Conservation (phyloP, 2,797 vertebrate genomes). For the Clarias laeviceps region DNA sequence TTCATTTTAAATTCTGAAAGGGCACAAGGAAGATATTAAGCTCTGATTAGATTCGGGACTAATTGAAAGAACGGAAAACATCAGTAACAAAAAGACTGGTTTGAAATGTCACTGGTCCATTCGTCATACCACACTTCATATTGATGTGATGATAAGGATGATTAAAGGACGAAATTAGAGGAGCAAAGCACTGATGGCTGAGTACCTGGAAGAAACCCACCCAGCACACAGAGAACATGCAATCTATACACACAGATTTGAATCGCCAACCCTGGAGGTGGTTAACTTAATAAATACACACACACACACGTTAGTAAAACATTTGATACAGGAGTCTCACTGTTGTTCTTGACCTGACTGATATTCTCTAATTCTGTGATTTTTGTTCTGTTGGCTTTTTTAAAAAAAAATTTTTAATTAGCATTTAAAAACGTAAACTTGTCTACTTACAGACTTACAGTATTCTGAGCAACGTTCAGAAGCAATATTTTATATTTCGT, state of each 20-base stretch:
- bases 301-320: too few relatives aligned
- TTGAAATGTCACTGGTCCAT: slow-evolving; percentile 45
- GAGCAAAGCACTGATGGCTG: background rate
- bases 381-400: background rate
- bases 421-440: background rate
- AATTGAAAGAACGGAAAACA: slow-evolving; percentile 29
- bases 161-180: slow-evolving; percentile 2
- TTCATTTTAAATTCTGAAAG: slow-evolving; percentile 27
- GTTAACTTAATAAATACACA: too few relatives aligned
- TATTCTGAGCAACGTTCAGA: background rate
- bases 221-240: too few relatives aligned
- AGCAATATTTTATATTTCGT: background rate
- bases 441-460: background rate
- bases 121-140: background rate
- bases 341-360: background rate
- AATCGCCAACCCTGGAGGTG: too few relatives aligned
- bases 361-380: background rate
- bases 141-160: background rate
- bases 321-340: background rate
- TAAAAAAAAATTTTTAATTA: background rate
- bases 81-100: slow-evolving; percentile 24
- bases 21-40: slow-evolving; percentile 24
- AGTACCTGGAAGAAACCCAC: too few relatives aligned
- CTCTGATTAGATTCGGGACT: slow-evolving; percentile 36
- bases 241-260: too few relatives aligned